These are phyloP conservation scores for Charanyca ferruginea DNA, from an alignment of 2,888 invertebrate species.

Conservation along the genomic window DNA sequence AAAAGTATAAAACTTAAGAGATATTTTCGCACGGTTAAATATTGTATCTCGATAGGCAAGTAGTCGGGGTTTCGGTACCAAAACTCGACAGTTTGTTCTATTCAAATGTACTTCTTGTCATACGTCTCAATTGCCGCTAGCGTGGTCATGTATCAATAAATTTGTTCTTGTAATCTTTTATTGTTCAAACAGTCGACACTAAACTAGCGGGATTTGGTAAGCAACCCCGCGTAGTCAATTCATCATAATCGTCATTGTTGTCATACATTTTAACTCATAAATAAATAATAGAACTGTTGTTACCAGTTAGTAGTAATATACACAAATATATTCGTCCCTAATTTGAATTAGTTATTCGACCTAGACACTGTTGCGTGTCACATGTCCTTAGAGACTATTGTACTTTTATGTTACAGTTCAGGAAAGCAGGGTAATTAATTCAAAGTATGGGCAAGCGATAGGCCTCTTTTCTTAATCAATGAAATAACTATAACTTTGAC, in stretches of 20 bases:
- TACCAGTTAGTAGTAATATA: constrained; percentile 84
- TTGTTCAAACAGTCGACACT: constrained; percentile 50
- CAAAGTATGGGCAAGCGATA: constrained; percentile 67
- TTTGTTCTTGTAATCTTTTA: constrained; percentile 20
- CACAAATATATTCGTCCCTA: constrained; percentile 67
- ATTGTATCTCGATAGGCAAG: constrained; percentile 80
- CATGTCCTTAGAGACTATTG: constrained; percentile 45
- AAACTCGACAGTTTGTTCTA: constrained; percentile 60
- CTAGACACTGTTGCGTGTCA: constrained; percentile 55
- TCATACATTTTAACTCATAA: constrained; percentile 71
- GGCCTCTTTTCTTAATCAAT: constrained; percentile 56
- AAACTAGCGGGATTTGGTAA: constrained; percentile 67
- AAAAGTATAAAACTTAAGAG: constrained; percentile 86
- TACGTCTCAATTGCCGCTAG: constrained; percentile 7
- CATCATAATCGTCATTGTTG: constrained; percentile 77
- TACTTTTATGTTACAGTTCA: constrained; percentile 53
- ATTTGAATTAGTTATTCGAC: constrained; percentile 73
- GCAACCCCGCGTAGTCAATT: constrained; percentile 79
- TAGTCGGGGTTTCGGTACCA: constrained; percentile 70
- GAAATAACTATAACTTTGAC: constrained; percentile 48
- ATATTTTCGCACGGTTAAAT: constrained; percentile 90
- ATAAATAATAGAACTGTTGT: constrained; percentile 82
- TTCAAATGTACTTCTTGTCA: constrained; percentile 21
- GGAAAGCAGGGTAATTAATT: constrained; percentile 70
- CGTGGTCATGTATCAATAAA: constrained; percentile 16